Percentiles rank a stretch among this genome's conserved stretches.
Conservation (phyloP, 2,888 invertebrate species). For the Seira sanloemensis region DNA sequence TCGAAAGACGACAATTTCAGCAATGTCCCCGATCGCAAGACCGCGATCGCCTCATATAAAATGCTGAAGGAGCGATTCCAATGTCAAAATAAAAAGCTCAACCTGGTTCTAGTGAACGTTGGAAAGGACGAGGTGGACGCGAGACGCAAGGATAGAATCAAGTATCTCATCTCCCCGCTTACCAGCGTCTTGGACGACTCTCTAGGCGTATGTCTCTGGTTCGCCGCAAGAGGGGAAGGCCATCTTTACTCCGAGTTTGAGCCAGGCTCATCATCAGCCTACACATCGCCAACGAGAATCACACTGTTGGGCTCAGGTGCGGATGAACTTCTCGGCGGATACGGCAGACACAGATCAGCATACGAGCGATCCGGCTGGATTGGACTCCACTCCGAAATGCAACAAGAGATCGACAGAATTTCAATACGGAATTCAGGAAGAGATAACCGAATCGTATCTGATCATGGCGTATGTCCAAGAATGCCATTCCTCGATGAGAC, state of each 20-base stretch:
- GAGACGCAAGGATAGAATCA: constrained; percentile 80
- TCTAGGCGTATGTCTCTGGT: constrained; percentile 97
- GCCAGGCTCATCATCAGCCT: too few relatives aligned
- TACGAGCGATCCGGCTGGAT: constrained; percentile 76
- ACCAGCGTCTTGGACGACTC: constrained; percentile 95
- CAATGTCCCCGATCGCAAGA: constrained; percentile 67
- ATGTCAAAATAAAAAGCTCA: constrained; percentile 43
- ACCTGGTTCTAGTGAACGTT: constrained; percentile 80
- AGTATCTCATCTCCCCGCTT: constrained; percentile 89
- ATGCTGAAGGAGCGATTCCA: constrained; percentile 57
- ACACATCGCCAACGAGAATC: constrained; percentile 80
- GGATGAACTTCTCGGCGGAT: constrained; percentile 86
- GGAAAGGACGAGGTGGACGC: constrained; percentile 81
- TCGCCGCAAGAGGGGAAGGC: constrained; percentile 88
- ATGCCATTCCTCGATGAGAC: constrained; percentile 82
- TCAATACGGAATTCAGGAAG: constrained; percentile 93
- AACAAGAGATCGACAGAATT: constrained; percentile 89
- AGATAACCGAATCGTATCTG: constrained; percentile 94
- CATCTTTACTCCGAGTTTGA: constrained; percentile 68
- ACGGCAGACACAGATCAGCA: constrained; percentile 70
- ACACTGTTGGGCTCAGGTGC: constrained; percentile 81
- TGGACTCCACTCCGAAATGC: constrained; percentile 81
- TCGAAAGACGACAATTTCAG: constrained; percentile 49
- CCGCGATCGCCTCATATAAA: constrained; percentile 63
- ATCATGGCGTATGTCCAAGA: constrained; percentile 90